Evolutionary conservation across 2,113 vertebrate species (phyloP).

Genomic region (Variabilichromis moorii): DNA sequence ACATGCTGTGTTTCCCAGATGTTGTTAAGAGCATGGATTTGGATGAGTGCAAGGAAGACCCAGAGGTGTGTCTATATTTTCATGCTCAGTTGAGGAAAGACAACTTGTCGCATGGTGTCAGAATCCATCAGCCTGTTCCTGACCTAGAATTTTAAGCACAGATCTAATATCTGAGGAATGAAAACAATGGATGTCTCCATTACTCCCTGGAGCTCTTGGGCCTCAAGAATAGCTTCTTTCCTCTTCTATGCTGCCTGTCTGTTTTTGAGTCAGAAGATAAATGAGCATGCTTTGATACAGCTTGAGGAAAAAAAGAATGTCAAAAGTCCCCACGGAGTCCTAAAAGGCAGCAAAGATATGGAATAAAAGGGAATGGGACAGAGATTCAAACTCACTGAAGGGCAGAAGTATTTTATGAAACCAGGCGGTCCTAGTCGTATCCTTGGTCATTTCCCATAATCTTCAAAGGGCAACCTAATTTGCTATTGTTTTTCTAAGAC

Average conservation of each 20-base stretch:
- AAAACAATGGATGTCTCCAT: constrained; percentile 48
- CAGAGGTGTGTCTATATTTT: constrained; percentile 30
- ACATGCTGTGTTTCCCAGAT: background rate
- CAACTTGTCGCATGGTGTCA: constrained; percentile 12
- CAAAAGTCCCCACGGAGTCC: constrained; percentile 29
- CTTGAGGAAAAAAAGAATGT: background rate
- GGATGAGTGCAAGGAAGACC: constrained; percentile 19
- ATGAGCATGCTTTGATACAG: constrained; percentile 52
- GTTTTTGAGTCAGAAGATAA: constrained; percentile 58
- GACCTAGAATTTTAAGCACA: constrained; percentile 54
- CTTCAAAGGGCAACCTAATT: constrained; percentile 6
- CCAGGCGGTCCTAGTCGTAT: background rate
- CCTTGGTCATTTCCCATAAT: constrained; percentile 15
- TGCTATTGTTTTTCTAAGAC: background rate
- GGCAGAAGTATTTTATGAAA: background rate
- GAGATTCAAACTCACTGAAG: constrained; percentile 5
- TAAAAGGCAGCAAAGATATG: constrained; percentile 2
- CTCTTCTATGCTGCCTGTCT: constrained; percentile 31
- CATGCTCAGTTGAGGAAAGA: constrained; percentile 9
- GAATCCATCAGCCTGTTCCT: constrained; percentile 42
- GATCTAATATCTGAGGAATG: constrained; percentile 31
- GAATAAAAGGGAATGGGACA: constrained; percentile 23
- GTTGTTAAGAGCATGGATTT: background rate
- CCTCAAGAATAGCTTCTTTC: constrained; percentile 34
- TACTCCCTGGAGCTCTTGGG: constrained; percentile 5